A percentile compares a stretch with the other conserved stretches of the same genome.
Conservation (phyloP, 2,888 invertebrate genomes). For the Galerucella nymphaeae region DNA sequence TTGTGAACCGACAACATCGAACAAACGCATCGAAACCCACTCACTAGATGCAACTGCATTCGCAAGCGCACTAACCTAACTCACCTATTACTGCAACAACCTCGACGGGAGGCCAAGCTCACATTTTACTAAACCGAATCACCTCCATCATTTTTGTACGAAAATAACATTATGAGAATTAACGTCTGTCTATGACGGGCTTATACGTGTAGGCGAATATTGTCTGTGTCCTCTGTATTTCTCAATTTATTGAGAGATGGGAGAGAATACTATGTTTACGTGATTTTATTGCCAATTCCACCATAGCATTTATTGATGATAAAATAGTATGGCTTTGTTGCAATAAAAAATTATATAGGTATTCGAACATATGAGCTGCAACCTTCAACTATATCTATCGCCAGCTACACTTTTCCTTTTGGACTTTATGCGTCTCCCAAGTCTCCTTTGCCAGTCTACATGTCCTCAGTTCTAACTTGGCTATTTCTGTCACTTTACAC, state of each 20-base stretch:
- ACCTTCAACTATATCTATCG: no score
- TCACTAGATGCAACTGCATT: constrained; percentile 4
- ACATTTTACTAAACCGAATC: constrained; percentile 4
- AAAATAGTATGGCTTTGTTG: no score
- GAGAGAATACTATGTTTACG: not conserved
- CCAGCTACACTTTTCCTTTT: no score
- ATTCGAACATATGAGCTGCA: no score
- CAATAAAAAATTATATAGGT: no score
- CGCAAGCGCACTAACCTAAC: constrained; percentile 21
- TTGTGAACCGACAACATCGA: constrained; percentile 13
- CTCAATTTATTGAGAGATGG: not conserved
- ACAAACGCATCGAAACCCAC: constrained; percentile 18
- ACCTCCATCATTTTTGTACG: constrained; percentile 13
- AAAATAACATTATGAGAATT: constrained; percentile 18
- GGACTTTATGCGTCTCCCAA: no score
- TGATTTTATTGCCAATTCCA: no score
- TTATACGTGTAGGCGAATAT: constrained; percentile 21
- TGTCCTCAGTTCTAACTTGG: no score
- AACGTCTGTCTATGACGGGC: not conserved
- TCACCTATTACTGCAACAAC: constrained; percentile 22
- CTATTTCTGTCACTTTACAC: no score
- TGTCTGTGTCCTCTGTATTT: not conserved
- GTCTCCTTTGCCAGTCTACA: no score
- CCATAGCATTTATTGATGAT: no score
- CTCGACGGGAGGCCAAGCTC: constrained; percentile 12